phyloP scores from a whole-genome alignment of 2,113 vertebrate species.

The Chinchilla lanigera region DNA sequence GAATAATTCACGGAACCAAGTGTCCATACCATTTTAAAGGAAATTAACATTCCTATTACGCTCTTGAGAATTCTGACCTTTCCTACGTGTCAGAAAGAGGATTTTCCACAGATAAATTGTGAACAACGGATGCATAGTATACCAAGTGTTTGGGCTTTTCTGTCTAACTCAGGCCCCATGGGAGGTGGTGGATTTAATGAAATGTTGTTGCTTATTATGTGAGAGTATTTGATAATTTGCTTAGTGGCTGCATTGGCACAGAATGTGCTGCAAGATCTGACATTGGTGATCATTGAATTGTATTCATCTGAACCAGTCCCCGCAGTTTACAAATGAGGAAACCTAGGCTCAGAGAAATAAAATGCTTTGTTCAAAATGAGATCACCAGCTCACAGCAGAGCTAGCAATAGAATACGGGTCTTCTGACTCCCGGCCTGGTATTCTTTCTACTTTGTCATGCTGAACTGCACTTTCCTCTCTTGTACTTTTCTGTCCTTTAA shows the following conservation, averaged over 20 bases:
- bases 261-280: constrained; percentile 14
- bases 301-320: background rate
- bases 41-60: constrained; percentile 77
- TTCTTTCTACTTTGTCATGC: background rate
- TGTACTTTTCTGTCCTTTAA: constrained; percentile 12
- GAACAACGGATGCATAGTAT: constrained; percentile 61
- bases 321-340: constrained; percentile 41
- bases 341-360: background rate
- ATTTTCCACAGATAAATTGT: constrained; percentile 68
- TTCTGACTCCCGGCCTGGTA: background rate
- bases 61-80: constrained; percentile 79
- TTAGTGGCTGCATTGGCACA: background rate
- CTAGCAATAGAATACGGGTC: background rate
- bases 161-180: background rate
- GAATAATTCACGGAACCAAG: constrained; percentile 60
- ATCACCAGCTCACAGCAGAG: background rate
- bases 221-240: constrained; percentile 50
- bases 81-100: constrained; percentile 78
- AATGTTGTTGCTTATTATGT: constrained; percentile 64
- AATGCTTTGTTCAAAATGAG: background rate
- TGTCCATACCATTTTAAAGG: constrained; percentile 57
- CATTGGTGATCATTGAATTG: background rate
- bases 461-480: background rate
- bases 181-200: constrained; percentile 38
- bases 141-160: constrained; percentile 60